phyloP scores from a whole-genome alignment of 2,888 invertebrate species.

The Acronicta psi region DNA sequence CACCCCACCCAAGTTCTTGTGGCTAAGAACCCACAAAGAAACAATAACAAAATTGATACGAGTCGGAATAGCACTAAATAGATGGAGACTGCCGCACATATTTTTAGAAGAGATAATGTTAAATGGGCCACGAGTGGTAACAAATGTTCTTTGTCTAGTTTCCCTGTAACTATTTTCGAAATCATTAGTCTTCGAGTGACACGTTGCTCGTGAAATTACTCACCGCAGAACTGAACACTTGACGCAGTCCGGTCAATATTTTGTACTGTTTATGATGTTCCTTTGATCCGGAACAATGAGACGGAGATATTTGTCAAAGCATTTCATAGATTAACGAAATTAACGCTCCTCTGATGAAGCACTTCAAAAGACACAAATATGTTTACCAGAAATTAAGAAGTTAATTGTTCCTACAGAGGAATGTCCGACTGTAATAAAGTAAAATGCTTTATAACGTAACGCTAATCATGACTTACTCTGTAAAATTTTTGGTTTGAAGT shows the following conservation, averaged over 20 bases:
- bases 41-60: constrained; percentile 28
- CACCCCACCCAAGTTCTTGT: too few relatives aligned
- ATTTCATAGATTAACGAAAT: constrained; percentile 76
- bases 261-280: constrained; percentile 79
- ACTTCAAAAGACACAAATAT: constrained; percentile 81
- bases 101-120: constrained; percentile 63
- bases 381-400: constrained; percentile 69
- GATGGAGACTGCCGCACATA: constrained; percentile 56
- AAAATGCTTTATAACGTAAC: constrained; percentile 51
- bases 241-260: constrained; percentile 79
- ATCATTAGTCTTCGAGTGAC: constrained; percentile 75
- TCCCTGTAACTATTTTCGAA: constrained; percentile 76
- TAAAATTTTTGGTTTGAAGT: constrained; percentile 35
- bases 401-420: constrained; percentile 68
- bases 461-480: constrained; percentile 37
- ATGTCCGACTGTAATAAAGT: constrained; percentile 63
- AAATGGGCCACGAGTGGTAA: constrained; percentile 63
- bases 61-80: constrained; percentile 21
- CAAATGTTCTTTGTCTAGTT: constrained; percentile 67
- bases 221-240: constrained; percentile 76
- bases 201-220: constrained; percentile 75
- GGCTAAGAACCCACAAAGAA: background rate
- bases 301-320: constrained; percentile 74
- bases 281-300: constrained; percentile 82
- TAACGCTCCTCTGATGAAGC: constrained; percentile 69